Evolutionary conservation across 1,140 invertebrate species (phyloP).

Genomic region (Platorchestia sp.): DNA sequence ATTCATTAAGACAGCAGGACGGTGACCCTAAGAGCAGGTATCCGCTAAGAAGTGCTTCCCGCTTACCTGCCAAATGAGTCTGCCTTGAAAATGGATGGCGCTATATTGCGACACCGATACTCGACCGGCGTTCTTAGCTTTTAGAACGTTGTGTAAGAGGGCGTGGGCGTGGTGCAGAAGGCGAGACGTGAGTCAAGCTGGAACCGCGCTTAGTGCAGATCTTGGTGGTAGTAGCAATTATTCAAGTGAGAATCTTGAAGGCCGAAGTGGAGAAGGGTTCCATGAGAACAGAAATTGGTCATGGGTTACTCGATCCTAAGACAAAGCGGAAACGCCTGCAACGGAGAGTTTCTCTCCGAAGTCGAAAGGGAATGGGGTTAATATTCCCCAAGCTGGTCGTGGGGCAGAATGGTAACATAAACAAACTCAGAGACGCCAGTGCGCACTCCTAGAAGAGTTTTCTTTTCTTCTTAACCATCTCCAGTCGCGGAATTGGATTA

Average conservation of each 20-base stretch:
- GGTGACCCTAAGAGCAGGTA: slow-evolving; percentile 91
- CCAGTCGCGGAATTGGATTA: not conserved
- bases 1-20: slow-evolving; percentile 87
- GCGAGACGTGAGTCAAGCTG: slow-evolving; percentile 82
- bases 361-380: slow-evolving; percentile 78
- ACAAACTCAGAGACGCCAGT: slow-evolving; percentile 92
- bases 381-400: slow-evolving; percentile 91
- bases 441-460: slow-evolving; percentile 89
- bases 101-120: slow-evolving; percentile 77
- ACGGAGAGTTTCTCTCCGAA: slow-evolving; percentile 72
- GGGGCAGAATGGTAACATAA: slow-evolving; percentile 81
- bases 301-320: slow-evolving; percentile 82
- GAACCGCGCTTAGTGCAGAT: slow-evolving; percentile 86
- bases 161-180: slow-evolving; percentile 80
- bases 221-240: slow-evolving; percentile 92
- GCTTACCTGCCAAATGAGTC: slow-evolving; percentile 89
- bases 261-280: slow-evolving; percentile 90
- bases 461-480: slow-evolving; percentile 88
- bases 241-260: slow-evolving; percentile 83
- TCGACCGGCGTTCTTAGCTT: slow-evolving; percentile 12
- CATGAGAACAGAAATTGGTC: slow-evolving; percentile 91
- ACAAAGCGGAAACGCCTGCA: slow-evolving; percentile 70
- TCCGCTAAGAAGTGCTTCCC: slow-evolving; percentile 90
- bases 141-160: slow-evolving; percentile 57
- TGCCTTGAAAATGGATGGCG: slow-evolving; percentile 93